Evolutionary conservation across 2,113 vertebrate species (phyloP), one percentile per base, ranked within the genome.

Genomic region (Emydocephalus ijimae): DNA sequence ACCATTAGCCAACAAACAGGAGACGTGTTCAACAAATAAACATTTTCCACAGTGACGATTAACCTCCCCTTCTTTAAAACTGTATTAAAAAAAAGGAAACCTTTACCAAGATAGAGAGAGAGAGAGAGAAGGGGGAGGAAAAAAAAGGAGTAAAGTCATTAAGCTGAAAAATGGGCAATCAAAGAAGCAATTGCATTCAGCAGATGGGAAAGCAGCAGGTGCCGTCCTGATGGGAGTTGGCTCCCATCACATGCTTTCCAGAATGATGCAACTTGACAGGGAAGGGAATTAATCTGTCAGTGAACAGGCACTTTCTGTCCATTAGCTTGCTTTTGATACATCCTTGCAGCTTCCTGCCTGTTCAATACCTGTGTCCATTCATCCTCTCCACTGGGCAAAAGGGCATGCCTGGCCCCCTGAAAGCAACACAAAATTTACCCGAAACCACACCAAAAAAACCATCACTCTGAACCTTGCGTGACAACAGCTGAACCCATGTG

Each of bases 171-270:
- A 98, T 97, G 97, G 97, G 97, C 97, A 98, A 98, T 98, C 97
- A 98, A 96, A 97, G 96, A 95, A 97, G 96, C 96, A 94, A 92
- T 94, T 97, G 97, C 91, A 12, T 95, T 96, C 10, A 95, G 98
- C 99, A 99, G 99, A 99, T 99, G 99, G 98, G 98, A 97, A 98
- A 98, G 98, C 99, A 99, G 99, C 98, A 99, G 98, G 99, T 99
- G 98, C 98, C 96, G 87, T 89, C 96, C 98, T 96, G 95, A 95
- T 97, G 98, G 98, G 98, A 98, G 98, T 95, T 95, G 93, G 97
- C 97, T 97, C 97, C 98, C 97, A 97, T 99, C 97, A 97, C 98
- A 98, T 98, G 94, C 94, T 95, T 98, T 98, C 97, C 93, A 96
- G 97, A 96, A 96, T 97, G 98, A 99, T 99, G 97, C 97, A 97